These are phyloP conservation scores for Belonocnema kinseyi DNA, from an alignment of 1,140 invertebrate species.

Conservation along the genomic window DNA sequence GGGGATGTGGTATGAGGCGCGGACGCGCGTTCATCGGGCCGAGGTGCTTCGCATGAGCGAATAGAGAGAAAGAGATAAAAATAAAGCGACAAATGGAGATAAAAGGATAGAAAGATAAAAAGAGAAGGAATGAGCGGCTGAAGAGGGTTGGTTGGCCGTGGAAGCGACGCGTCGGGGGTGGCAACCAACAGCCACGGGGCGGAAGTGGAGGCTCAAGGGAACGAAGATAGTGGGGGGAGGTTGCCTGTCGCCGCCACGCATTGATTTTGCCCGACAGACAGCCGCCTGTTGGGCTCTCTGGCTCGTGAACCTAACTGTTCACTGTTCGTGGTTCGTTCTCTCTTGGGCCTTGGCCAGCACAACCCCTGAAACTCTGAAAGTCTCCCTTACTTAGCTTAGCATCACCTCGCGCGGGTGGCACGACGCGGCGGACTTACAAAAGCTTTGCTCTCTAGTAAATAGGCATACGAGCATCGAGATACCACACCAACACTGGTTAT, in stretches of 20 bases:
- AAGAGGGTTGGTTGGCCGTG: conserved; percentile 32
- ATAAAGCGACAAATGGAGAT: conserved; percentile 11
- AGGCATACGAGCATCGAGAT: conserved; percentile 8
- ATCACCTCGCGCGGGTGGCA: conserved; percentile 20
- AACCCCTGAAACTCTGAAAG: not conserved
- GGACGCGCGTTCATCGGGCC: conserved; percentile 33
- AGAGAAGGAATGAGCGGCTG: conserved; percentile 24
- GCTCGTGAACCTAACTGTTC: conserved; percentile 59
- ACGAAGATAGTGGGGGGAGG: conserved; percentile 47
- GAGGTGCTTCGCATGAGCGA: conserved; percentile 1
- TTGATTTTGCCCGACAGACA: conserved; percentile 74
- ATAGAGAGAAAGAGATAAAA: conserved; percentile 31
- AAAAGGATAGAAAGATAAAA: conserved; percentile 40
- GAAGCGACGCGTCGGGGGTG: conserved; percentile 32
- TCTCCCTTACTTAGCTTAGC: conserved; percentile 17
- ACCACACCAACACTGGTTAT: conserved; percentile 18
- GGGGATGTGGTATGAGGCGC: conserved; percentile 32
- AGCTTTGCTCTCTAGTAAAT: conserved; percentile 29
- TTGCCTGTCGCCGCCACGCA: conserved; percentile 69
- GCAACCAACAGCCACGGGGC: conserved; percentile 12
- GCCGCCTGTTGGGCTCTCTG: conserved; percentile 64
- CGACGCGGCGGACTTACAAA: conserved; percentile 22
- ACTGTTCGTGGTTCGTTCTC: conserved; percentile 44
- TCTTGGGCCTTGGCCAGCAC: conserved; percentile 34
- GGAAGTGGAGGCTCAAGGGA: conserved; percentile 36